Evolutionary conservation across 2,888 invertebrate species (phyloP), one percentile per base, ranked within the genome.

Genomic region (Morpho achilles): DNA sequence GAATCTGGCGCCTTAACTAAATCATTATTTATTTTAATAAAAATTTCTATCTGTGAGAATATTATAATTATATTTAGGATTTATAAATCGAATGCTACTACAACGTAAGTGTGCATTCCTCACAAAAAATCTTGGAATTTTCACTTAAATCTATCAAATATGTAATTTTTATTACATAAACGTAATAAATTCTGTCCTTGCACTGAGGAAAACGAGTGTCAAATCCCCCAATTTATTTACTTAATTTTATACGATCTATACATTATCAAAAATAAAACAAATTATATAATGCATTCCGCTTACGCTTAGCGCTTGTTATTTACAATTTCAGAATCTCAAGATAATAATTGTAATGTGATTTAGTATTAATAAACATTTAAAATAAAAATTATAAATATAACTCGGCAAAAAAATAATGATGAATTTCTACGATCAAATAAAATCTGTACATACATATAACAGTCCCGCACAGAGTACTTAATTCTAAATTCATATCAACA

Each of bases 1-100:
- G 86, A 85, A 85, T 87, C 82, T 83, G 87, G 87, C 88, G 88
- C 81, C 83, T 80, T 76, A 71, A 69, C 79, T 84, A 83, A 74
- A 72, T 76, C 84, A 84, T 59, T 32, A 62, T 77, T 74, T 71
- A 74, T 71, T 81, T 72, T 61, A 78, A 80, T 82, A 83, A 79
- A 84, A 82, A 77, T 68, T 72, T 82, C 69, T 80, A 82, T 84
- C 76, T 82, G 83, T 77, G 80, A 82, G 76, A 79, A 83, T 81
- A 80, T 76, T 77, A 79, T 75, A 62, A 39, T 59, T 59, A 67
- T 69, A 72, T 75, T 74, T 74, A 74, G 73, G 73, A 76, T 80
- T 78, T 76, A 75, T 75, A 76, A 79, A 80, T 79, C 63, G 71
- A 80, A 79, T 75, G 68, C 79, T 83, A 80, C 73, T 73, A 73